These are phyloP conservation scores for Streblospio benedicti DNA, from an alignment of 1,140 invertebrate genomes.

Conservation along the genomic window DNA sequence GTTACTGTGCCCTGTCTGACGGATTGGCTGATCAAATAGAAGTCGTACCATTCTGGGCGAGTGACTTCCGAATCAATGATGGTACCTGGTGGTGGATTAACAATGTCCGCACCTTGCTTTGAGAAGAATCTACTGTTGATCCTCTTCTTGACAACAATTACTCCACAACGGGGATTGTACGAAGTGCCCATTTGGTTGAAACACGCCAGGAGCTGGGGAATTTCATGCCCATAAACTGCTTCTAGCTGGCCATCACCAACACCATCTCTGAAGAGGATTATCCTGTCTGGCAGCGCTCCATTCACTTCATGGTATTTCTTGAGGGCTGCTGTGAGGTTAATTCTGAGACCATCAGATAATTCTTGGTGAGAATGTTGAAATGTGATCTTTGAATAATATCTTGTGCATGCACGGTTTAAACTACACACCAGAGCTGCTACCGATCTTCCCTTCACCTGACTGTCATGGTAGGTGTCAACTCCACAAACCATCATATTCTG, in stretches of 20 bases:
- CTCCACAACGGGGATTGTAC: conserved; percentile 8
- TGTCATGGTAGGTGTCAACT: conserved; percentile 14
- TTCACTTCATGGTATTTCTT: conserved; percentile 13
- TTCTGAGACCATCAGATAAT: conserved; percentile 4
- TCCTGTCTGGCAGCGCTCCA: conserved; percentile 56
- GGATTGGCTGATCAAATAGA: conserved; percentile 68
- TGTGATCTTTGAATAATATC: conserved; percentile 4
- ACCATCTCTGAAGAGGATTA: conserved; percentile 87
- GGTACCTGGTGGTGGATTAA: conserved; percentile 76
- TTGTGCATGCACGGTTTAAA: background rate
- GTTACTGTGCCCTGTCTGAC: conserved; percentile 70
- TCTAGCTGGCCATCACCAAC: conserved; percentile 80
- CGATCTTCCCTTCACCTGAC: background rate
- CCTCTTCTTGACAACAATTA: conserved; percentile 75
- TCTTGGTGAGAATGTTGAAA: conserved; percentile 13
- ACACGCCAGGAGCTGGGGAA: conserved; percentile 5
- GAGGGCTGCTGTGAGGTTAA: conserved; percentile 1
- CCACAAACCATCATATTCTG: conserved; percentile 12
- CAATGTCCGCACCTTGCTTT: conserved; percentile 30
- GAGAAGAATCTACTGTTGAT: conserved; percentile 49
- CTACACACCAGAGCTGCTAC: conserved; percentile 6
- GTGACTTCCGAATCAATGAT: conserved; percentile 61
- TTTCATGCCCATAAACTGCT: conserved; percentile 62
- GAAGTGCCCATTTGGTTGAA: conserved; percentile 33
- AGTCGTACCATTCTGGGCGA: conserved; percentile 52